Evolutionary conservation across 2,888 invertebrate species (phyloP).

Genomic region (Athalia cordata): DNA sequence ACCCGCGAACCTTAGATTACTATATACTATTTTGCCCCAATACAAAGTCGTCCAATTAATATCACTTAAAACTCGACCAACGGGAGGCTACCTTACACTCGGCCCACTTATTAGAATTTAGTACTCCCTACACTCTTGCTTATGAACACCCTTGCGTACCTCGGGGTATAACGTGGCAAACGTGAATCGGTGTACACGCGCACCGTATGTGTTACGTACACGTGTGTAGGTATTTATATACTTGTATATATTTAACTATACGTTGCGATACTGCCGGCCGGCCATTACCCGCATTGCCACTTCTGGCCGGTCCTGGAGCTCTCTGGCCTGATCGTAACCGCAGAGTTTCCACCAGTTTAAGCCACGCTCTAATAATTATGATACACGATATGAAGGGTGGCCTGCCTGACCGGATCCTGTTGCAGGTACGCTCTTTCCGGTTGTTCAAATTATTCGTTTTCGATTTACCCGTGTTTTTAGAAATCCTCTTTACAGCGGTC

Average conservation of each 20-base stretch:
- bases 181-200: not conserved
- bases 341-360: conserved; percentile 45
- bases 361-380: conserved; percentile 70
- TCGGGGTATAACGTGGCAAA: not conserved
- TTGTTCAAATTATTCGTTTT: conserved; percentile 3
- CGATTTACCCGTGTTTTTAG: conserved; percentile 14
- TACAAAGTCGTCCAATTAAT: conserved; percentile 42
- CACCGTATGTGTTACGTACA: no score
- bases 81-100: conserved; percentile 20
- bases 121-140: conserved; percentile 25
- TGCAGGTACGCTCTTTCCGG: conserved; percentile 12
- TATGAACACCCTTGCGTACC: conserved; percentile 14
- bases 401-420: not conserved
- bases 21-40: conserved; percentile 16
- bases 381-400: conserved; percentile 57
- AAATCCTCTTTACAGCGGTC: conserved; percentile 9
- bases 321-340: conserved; percentile 44
- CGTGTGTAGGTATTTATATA: not conserved
- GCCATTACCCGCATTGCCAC: conserved; percentile 44
- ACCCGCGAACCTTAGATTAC: conserved; percentile 23
- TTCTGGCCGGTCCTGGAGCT: conserved; percentile 13
- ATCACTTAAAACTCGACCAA: conserved; percentile 29
- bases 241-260: not conserved
- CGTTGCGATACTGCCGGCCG: conserved; percentile 28
- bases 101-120: conserved; percentile 38